Base-by-base conservation (phyloP, 2,888 invertebrate genomes). In the Brachypalpus laphriformis region DNA sequence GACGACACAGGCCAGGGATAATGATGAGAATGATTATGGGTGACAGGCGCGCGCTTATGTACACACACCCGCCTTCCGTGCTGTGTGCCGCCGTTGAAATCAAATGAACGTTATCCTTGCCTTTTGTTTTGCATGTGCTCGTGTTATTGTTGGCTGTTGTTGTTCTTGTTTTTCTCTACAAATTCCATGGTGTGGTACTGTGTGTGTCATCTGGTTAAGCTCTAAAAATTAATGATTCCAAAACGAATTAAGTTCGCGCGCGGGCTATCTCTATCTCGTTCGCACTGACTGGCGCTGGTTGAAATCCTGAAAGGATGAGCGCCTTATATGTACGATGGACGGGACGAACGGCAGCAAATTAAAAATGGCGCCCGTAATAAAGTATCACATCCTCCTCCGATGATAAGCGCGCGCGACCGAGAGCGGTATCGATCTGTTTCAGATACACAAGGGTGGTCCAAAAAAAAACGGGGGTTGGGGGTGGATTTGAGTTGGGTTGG, bases 161-260 rank as follows among this genome's bases (percentile, higher is more conserved):
- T 72, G 56, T 74, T 71, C n/a, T n/a, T n/a, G 5, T 25, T 25
- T 25, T 5, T 25, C 25, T 72, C 72, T 74, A 77, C 74, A n/a
- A n/a, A n/a, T n/a, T n/a, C 25, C 70, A 49, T 70, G 28, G 56
- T 37, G 16, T 59, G 75, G n/a, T n/a, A n/a, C 87, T 88, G 87
- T 88, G 89, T 88, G 88, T 91, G 91, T 91, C 91, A 91, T 91
- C 91, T 91, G 91, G 89, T 90, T 91, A 91, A 91, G 91, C 91
- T 91, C 90, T 90, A 91, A 91, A 91, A 91, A 91, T 91, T 91
- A 91, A 91, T 91, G 91, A 91, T 91, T 89, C 87, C 81, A 76
- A 66, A 76, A 66, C 81, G 81, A 85, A 85, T 85, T 81, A 81
- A 85, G 85, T 76, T 80, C 68, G 70, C 63, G 57, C 68, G 59